Evolutionary conservation across 2,888 invertebrate species (phyloP), one percentile per base, ranked within the genome.

Genomic region (Dilophus febrilis): DNA sequence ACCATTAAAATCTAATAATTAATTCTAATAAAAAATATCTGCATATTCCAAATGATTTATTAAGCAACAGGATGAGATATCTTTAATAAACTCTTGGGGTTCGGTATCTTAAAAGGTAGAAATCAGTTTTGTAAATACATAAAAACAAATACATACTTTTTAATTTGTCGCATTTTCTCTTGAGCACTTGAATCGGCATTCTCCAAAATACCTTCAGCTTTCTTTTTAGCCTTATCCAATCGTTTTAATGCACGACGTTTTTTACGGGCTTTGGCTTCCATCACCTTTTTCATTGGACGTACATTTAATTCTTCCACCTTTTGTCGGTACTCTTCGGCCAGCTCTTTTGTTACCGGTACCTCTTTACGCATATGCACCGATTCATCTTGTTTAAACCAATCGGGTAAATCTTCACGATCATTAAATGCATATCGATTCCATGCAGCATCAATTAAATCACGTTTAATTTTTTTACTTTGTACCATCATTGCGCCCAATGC

Each of bases 201-300:
- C 40, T 95, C 94, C 68, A 92, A 76, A 19, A 98, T 71, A n/a
- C 77, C 73, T 58, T 97, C 95, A 1, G 91, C 85, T 64, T 87
- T 90, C 67, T 97, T 97, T 66, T 91, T 86, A 0, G 92, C 94
- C 53, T 83, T 87, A 48, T 91, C 88, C 64, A 97, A 64, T 56
- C 83, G 82, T 53, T 76, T 81, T 43, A 85, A 58, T 46, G 84
- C 79, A 47, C 90, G 81, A 61, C 78, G 81, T 78, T 94, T 92
- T 72, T 97, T 98, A 41, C 98, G 77, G 1, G 92, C 91, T 64
- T 92, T 97, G 0, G 98, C 98, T 66, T 99, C 94, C 49, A 92
- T 75, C 0, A 98, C 86, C 64, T 98, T 98, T 66, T 97, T 98
- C 45, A 97, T 92, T 12, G 98, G 92, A 44, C 92, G 71, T 0